A percentile compares a stretch with the other conserved stretches of the same genome.
phyloP scores from a whole-genome alignment of 2,797 vertebrate genomes.

The Perodicticus potto region DNA sequence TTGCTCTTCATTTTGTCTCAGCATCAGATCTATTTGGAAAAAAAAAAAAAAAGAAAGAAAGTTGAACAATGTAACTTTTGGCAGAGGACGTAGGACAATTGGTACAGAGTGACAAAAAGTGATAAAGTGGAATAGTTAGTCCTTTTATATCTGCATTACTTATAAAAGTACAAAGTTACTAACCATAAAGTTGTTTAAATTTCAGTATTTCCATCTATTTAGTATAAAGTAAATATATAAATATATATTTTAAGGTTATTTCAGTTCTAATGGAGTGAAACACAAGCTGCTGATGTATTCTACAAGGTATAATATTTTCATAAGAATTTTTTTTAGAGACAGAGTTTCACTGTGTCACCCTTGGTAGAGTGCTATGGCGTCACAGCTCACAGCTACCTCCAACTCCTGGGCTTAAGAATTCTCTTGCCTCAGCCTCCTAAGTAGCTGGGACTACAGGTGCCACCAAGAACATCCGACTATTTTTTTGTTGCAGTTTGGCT shows the following conservation, averaged over 20 bases:
- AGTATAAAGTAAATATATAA: constrained; percentile 10
- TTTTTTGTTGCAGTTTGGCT: no score
- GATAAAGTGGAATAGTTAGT: not conserved
- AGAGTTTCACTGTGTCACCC: no score
- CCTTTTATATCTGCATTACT: not conserved
- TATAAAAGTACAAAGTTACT: constrained; percentile 18
- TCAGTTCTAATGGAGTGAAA: not conserved
- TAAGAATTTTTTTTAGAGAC: not conserved
- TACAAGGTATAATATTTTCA: not conserved
- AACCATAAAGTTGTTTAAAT: not conserved
- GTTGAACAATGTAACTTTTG: not conserved
- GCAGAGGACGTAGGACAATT: not conserved
- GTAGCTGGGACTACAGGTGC: no score
- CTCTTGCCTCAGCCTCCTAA: no score
- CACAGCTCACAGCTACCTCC: no score
- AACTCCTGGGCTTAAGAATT: no score
- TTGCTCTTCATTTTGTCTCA: not conserved
- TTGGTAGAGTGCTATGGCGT: no score
- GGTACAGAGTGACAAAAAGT: not conserved
- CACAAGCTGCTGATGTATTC: not conserved
- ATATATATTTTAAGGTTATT: constrained; percentile 15
- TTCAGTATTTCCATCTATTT: not conserved
- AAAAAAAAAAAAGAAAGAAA: not conserved
- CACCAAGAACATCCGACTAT: no score
- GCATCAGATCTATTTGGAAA: not conserved